These are phyloP conservation scores for Zosterops pallidus DNA, from an alignment of 2,113 vertebrate genomes.

Conservation along the genomic window DNA sequence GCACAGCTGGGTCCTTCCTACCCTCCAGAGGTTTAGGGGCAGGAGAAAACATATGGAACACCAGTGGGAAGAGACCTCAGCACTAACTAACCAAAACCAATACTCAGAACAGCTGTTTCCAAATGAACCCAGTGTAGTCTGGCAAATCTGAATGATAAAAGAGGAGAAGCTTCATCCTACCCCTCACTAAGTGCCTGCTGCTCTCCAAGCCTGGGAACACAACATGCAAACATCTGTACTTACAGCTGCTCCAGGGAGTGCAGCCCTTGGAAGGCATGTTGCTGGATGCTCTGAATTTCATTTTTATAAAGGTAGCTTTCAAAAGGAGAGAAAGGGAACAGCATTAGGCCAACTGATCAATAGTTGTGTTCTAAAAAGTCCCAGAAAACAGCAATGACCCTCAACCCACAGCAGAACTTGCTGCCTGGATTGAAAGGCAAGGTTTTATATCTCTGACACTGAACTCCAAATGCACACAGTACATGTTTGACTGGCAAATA, in stretches of 20 bases:
- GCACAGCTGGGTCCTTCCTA: background rate
- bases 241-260: slow-evolving; percentile 92
- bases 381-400: background rate
- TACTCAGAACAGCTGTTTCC: background rate
- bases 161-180: background rate
- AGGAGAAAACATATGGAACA: background rate
- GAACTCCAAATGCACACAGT: background rate
- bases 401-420: background rate
- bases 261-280: slow-evolving; percentile 88
- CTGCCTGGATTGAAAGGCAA: background rate
- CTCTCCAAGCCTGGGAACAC: background rate
- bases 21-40: background rate
- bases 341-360: background rate
- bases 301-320: slow-evolving; percentile 95
- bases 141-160: background rate
- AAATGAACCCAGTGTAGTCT: background rate
- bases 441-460: background rate
- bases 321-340: slow-evolving; percentile 67
- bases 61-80: background rate
- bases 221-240: slow-evolving; percentile 68
- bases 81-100: background rate
- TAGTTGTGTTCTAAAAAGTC: background rate
- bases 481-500: background rate
- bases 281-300: slow-evolving; percentile 91
- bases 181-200: background rate